These are phyloP conservation scores for Aphelinus atriplicis DNA, from an alignment of 1,140 invertebrate species.

Conservation along the genomic window DNA sequence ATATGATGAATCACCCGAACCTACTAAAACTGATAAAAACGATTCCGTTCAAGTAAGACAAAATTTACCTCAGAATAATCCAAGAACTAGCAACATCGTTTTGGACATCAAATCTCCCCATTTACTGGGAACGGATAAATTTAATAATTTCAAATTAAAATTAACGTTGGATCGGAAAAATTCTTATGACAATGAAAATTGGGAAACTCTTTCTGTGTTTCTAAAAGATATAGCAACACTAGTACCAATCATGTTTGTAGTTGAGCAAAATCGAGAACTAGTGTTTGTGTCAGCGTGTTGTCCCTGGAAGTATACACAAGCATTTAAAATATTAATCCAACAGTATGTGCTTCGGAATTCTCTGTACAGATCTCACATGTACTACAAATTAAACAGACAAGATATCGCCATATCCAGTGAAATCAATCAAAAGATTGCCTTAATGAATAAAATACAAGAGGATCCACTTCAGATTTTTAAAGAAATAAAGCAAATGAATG, in stretches of 20 bases:
- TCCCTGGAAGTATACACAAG: background rate
- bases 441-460: conserved; percentile 22
- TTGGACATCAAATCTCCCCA: too few relatives aligned
- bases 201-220: background rate
- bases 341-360: conserved; percentile 6
- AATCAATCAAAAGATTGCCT: conserved; percentile 11
- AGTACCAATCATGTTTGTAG: background rate
- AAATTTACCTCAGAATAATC: too few relatives aligned
- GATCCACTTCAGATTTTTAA: conserved; percentile 33
- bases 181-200: background rate
- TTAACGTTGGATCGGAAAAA: background rate
- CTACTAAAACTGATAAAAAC: too few relatives aligned
- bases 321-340: background rate
- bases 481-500: background rate
- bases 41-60: too few relatives aligned
- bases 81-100: too few relatives aligned
- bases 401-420: background rate
- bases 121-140: background rate
- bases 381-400: background rate
- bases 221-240: background rate
- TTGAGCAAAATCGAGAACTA: background rate
- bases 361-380: conserved; percentile 20
- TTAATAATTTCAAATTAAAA: background rate
- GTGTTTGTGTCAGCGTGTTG: background rate
- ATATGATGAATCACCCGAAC: background rate